Evolutionary conservation across 2,797 vertebrate species (phyloP), one percentile per base, ranked within the genome.

Genomic region (Pteronotus mesoamericanus): DNA sequence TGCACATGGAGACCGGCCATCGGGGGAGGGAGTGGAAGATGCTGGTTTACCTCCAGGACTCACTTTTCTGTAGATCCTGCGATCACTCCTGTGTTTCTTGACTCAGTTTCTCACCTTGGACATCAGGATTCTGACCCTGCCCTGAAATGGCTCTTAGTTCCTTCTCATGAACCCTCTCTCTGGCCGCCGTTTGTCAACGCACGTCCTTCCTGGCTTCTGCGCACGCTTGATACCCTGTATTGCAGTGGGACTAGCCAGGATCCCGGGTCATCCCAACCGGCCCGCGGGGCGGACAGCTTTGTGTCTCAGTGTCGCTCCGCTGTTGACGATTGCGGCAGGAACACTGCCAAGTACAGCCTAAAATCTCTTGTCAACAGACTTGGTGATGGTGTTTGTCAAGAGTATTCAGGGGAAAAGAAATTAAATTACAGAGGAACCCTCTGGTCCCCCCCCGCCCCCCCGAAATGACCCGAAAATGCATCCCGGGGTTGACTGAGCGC

Each of bases 371-470:
- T 71, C 72, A 72, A 95, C 94, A 86, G 18, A 9, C 75, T 55
- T 80, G n/a, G 57, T 79, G 85, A 91, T 10, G 92, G 29, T 51
- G 15, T 18, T 94, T 94, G 44, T 97, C 34, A 90, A 94, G 72
- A 86, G 15, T 72, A 57, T 83, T 91, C 44, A 78, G 42, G 95
- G 86, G 46, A 96, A 96, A 79, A 80, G 8, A 96, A 97, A 89
- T 59, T 88, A 95, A 97, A 89, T 94, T 90, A 93, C 5, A 57
- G 21, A 92, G 94, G 19, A 94, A 39, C 4, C 1, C 72, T 82
- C 34, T 92, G 68, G n/a, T n/a, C n/a, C n/a, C n/a, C n/a, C n/a
- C n/a, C n/a, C n/a, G n/a, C n/a, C n/a, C n/a, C n/a, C 92, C 14
- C n/a, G n/a, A 89, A 0, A 0, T 89, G 85, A 9, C 79, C 3